Evolutionary conservation across 2,888 invertebrate species (phyloP), one percentile per base, ranked within the genome.

Genomic region (Caenorhabditis drosophilae): DNA sequence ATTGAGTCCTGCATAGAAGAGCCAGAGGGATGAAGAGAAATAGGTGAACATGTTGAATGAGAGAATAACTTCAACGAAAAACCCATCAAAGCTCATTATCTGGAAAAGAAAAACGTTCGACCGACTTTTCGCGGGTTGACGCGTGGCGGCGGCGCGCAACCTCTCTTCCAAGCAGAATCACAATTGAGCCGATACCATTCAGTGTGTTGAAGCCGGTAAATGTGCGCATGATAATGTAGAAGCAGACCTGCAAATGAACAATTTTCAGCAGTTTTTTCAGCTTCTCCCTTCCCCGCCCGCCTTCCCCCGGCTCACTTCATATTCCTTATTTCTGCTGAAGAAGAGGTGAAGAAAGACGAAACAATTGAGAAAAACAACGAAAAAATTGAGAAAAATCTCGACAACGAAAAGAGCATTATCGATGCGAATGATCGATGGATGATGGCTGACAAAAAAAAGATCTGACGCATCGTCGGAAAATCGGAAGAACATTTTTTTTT

Each of bases 191-290:
- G 2, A 60, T 25, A 2, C 54, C 60, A 41, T 60, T 60, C 4
- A 46, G 26, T 6, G 50, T 46, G 25, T 50, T 52, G 18, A 60
- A 60, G 26, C 20, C n/a, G 31, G 16, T 60, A 27, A 54, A 60
- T 15, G 60, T 54, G 12, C 60, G n/a, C 60, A 60, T 60, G 44
- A 60, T 60, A 16, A 60, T 60, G 50, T 60, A 60, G 46, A 60
- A 60, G 25, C 60, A 60, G 1, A 54, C 60, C 54, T 60, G 16
- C 16, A 36, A 36, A n/a, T 12, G 35, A 16, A 54, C 47, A 6
- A 15, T 27, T n/a, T 16, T 4, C 2, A 20, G 27, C 18, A 20
- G 7, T 16, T 2, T 2, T 4, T 44, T 35, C 20, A n/a, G 18
- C 25, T 31, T 6, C n/a, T 23, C 18, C 16, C 6, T 20, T n/a